phyloP scores from a whole-genome alignment of 2,113 vertebrate species.

The Syrrhaptes paradoxus region DNA sequence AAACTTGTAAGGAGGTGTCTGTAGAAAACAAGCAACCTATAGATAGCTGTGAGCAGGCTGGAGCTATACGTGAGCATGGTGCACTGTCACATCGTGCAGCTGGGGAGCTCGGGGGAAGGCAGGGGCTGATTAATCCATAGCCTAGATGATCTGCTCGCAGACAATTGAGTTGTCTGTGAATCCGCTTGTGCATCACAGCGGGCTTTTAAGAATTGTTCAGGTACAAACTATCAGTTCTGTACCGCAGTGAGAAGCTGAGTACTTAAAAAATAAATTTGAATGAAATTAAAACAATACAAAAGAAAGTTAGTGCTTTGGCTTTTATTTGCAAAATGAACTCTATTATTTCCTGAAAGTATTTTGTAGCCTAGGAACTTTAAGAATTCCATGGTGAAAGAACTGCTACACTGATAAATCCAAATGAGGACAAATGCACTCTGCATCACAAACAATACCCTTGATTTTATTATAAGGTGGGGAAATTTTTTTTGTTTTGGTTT shows the following conservation, averaged over 20 bases:
- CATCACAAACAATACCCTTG: neutral
- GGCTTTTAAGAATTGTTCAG: neutral
- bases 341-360: neutral
- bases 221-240: accelerated
- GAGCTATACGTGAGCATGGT: neutral
- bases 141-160: neutral
- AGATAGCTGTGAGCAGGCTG: neutral
- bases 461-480: neutral
- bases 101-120: neutral
- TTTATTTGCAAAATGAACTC: neutral
- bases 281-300: neutral
- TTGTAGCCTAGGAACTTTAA: neutral
- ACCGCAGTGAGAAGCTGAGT: neutral
- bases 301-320: neutral
- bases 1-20: neutral
- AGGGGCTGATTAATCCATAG: neutral
- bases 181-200: neutral
- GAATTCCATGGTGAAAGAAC: neutral
- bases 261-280: neutral
- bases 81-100: neutral
- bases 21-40: neutral
- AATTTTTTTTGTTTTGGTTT: neutral
- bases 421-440: neutral
- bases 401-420: neutral
- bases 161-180: neutral